Conservation (phyloP, 2,797 vertebrate genomes). For the Pangasius krempfi region DNA sequence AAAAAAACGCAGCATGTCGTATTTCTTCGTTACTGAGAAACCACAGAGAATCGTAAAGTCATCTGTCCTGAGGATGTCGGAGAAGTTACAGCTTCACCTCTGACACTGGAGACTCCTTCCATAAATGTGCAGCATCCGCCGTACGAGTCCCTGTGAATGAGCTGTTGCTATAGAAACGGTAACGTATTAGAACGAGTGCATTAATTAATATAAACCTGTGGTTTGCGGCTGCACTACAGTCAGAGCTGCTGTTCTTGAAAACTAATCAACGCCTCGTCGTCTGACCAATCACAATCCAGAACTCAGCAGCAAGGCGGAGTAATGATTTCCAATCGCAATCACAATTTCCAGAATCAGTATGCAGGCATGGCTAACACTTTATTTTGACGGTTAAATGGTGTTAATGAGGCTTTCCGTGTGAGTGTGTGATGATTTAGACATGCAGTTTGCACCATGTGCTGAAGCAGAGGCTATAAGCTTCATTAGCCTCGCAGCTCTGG, state of each 20-base stretch:
- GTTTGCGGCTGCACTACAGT: background rate
- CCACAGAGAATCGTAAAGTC: background rate
- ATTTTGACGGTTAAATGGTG: background rate
- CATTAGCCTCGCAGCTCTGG: background rate
- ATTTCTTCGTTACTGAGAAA: background rate
- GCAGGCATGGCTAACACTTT: background rate
- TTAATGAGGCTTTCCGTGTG: background rate
- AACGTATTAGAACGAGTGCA: background rate
- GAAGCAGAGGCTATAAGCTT: background rate
- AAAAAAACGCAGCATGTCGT: background rate
- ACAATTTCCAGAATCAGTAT: background rate
- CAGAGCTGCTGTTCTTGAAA: background rate
- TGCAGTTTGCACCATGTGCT: background rate
- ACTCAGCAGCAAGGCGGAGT: background rate
- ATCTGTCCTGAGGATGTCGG: no score
- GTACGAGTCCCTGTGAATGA: background rate
- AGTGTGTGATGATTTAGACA: background rate
- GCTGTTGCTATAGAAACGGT: background rate
- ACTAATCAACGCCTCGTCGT: background rate
- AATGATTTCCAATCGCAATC: no score
- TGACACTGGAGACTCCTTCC: background rate
- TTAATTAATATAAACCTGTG: background rate
- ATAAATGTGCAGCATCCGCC: background rate
- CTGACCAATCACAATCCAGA: background rate
- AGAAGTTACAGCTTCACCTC: background rate